Conservation (phyloP, 2,888 invertebrate species). For the Tinea pellionella region DNA sequence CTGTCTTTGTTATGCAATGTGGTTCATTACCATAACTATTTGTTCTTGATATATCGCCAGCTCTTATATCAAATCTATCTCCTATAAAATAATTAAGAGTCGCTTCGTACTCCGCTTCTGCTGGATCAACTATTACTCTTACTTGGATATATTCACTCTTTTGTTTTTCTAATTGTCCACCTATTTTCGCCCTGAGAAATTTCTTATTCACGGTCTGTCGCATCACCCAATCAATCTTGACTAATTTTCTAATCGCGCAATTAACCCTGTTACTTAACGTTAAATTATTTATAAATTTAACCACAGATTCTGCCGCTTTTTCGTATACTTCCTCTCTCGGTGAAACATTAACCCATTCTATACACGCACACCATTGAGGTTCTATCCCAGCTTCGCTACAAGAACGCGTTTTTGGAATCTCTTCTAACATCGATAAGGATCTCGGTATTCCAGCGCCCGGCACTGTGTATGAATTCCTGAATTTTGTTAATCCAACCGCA, state of each 20-base stretch:
- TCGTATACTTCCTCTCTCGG: constrained; percentile 50
- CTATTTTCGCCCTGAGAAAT: too few species aligned
- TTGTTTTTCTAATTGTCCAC: neutral
- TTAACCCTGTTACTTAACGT: constrained; percentile 40
- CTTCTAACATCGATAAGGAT: neutral
- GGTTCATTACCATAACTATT: constrained; percentile 84
- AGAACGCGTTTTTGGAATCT: constrained; percentile 80
- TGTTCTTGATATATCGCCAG: constrained; percentile 47
- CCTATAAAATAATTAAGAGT: constrained; percentile 74
- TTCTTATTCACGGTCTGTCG: constrained; percentile 42
- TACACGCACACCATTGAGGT: constrained; percentile 96
- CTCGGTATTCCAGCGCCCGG: neutral
- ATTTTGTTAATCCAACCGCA: constrained; percentile 64
- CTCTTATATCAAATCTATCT: constrained; percentile 72
- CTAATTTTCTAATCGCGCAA: constrained; percentile 72
- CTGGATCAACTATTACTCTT: constrained; percentile 73
- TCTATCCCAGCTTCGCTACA: constrained; percentile 91
- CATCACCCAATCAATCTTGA: constrained; percentile 76
- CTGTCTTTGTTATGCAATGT: constrained; percentile 78
- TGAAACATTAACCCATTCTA: constrained; percentile 81
- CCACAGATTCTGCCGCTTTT: constrained; percentile 70
- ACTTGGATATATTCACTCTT: constrained; percentile 17
- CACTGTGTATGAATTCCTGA: neutral
- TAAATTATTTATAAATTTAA: constrained; percentile 71
- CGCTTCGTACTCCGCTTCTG: constrained; percentile 84